Percentiles rank a stretch among this genome's conserved stretches.
Conservation (phyloP, 2,888 invertebrate genomes). For the Timandra comae region DNA sequence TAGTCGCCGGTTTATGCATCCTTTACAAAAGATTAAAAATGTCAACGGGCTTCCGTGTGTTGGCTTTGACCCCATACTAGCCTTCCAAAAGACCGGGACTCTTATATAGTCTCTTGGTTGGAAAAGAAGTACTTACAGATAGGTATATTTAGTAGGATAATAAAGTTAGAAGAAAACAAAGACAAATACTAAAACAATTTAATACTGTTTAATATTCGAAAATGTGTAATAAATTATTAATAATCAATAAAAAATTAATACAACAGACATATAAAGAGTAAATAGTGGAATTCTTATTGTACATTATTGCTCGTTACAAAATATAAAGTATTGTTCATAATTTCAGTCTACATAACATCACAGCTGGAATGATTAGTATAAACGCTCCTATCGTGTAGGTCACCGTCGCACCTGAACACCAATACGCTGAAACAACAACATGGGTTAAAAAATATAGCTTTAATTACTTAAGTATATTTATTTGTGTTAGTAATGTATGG, state of each 20-base stretch:
- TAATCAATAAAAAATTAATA: constrained; percentile 6
- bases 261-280: constrained; percentile 17
- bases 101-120: too few relatives aligned
- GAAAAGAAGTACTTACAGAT: too few relatives aligned
- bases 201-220: constrained; percentile 48
- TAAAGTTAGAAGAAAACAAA: too few relatives aligned
- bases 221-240: constrained; percentile 10
- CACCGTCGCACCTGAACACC: constrained; percentile 89
- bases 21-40: too few relatives aligned
- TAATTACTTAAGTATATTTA: too few relatives aligned
- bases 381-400: constrained; percentile 90
- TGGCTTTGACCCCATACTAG: too few relatives aligned
- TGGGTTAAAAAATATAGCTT: too few relatives aligned
- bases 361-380: constrained; percentile 84
- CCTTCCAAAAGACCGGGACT: too few relatives aligned
- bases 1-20: too few relatives aligned
- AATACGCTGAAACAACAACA: constrained; percentile 81
- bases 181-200: constrained; percentile 18
- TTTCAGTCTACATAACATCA: constrained; percentile 77
- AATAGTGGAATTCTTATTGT: constrained; percentile 25
- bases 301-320: constrained; percentile 26
- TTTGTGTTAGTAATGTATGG: too few relatives aligned
- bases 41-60: too few relatives aligned
- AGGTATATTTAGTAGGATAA: too few relatives aligned
- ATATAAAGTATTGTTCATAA: constrained; percentile 29